Percentiles rank a stretch among this genome's conserved stretches.
These are phyloP conservation scores for Myrmecobius fasciatus DNA, from an alignment of 2,113 vertebrate species.

Conservation along the genomic window DNA sequence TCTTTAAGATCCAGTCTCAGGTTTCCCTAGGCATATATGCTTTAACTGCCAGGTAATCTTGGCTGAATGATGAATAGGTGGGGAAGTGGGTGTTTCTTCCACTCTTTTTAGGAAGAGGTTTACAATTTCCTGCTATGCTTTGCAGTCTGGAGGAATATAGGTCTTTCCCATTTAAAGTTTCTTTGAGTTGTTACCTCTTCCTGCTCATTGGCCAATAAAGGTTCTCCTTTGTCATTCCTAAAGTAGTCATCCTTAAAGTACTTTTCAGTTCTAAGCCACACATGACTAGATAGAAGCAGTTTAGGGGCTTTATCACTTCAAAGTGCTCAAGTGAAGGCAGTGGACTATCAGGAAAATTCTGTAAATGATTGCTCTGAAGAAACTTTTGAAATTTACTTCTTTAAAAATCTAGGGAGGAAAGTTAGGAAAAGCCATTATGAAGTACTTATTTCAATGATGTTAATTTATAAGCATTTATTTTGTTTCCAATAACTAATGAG, in stretches of 20 bases:
- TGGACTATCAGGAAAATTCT: not conserved
- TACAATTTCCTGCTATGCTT: not conserved
- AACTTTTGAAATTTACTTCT: not conserved
- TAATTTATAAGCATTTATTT: slow-evolving; percentile 45
- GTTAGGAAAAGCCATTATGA: not conserved
- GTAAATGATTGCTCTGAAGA: not conserved
- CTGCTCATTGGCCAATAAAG: not conserved
- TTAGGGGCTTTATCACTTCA: not conserved
- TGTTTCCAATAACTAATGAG: slow-evolving; percentile 10
- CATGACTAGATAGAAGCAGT: not conserved
- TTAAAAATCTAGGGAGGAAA: not conserved
- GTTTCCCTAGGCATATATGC: not conserved
- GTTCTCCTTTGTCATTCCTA: not conserved
- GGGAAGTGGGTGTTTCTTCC: not conserved
- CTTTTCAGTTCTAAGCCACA: not conserved
- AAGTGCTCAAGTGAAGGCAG: not conserved
- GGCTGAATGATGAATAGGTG: not conserved
- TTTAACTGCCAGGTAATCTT: not conserved
- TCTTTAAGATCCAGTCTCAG: not conserved
- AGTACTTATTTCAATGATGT: slow-evolving; percentile 19
- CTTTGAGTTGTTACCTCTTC: not conserved
- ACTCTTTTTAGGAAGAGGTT: not conserved
- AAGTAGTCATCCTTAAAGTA: not conserved
- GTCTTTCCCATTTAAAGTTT: not conserved
- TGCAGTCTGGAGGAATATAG: not conserved